Conservation (phyloP, 2,797 vertebrate genomes). For the Coreius guichenoti region DNA sequence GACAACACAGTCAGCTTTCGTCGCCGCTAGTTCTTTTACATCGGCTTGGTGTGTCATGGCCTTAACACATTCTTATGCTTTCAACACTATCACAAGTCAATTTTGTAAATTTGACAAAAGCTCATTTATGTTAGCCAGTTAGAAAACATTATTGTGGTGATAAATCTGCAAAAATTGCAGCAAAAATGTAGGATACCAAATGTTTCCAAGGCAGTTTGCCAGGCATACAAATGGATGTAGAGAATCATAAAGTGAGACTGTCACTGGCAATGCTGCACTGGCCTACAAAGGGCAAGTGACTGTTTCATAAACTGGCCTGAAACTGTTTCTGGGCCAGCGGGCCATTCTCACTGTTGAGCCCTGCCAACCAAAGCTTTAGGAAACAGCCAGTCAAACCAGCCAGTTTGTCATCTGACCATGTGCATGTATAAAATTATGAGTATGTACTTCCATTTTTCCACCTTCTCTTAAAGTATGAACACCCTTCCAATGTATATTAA, state of each 20-base stretch:
- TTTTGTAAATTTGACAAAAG: not conserved
- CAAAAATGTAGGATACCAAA: not conserved
- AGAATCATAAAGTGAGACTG: not conserved
- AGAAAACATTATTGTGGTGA: not conserved
- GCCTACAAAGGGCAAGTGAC: not conserved
- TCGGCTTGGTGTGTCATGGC: not conserved
- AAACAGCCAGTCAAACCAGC: constrained; percentile 68
- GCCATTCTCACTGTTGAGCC: not conserved
- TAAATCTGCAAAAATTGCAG: not conserved
- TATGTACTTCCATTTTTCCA: constrained; percentile 40
- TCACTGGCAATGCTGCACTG: not conserved
- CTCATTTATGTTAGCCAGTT: not conserved
- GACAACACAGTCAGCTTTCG: not conserved
- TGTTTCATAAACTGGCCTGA: not conserved
- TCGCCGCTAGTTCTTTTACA: not conserved
- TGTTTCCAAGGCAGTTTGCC: not conserved
- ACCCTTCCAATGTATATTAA: constrained; percentile 74
- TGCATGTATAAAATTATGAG: constrained; percentile 42
- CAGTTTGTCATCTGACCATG: constrained; percentile 76
- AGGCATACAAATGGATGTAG: not conserved
- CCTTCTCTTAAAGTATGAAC: constrained; percentile 58
- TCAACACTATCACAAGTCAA: not conserved
- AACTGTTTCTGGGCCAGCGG: not conserved
- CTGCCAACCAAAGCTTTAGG: constrained; percentile 57
- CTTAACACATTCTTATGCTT: not conserved